Evolutionary conservation across 2,113 vertebrate species (phyloP).

Genomic region (Sylvilagus bachmani): DNA sequence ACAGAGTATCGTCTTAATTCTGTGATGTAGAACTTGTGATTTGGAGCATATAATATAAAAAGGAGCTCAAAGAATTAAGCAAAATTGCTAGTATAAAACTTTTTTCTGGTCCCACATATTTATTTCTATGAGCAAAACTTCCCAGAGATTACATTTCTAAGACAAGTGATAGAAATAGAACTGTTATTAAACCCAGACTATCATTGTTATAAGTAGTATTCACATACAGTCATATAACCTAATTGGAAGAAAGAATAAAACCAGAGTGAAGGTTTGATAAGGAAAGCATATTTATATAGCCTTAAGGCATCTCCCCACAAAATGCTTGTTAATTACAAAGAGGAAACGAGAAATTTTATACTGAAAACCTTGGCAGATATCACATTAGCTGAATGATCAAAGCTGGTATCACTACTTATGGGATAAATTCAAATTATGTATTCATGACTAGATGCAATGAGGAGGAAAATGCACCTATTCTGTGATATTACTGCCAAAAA

Average conservation of each 20-base stretch:
- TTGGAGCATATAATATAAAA: neutral
- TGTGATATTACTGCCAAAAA: neutral
- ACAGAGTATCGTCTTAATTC: neutral
- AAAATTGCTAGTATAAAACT: neutral
- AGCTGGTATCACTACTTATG: neutral
- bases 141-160: constrained; percentile 12
- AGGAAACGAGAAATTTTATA: neutral
- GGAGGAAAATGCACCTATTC: neutral
- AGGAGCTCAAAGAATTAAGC: neutral
- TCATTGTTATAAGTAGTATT: neutral
- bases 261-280: neutral
- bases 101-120: neutral
- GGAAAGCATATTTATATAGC: neutral
- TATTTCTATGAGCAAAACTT: constrained; percentile 7
- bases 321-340: constrained; percentile 1
- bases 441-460: neutral
- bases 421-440: neutral
- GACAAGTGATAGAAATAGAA: neutral
- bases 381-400: neutral
- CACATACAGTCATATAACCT: neutral
- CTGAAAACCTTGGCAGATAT: neutral
- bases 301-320: neutral
- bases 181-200: neutral
- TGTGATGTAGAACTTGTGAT: neutral
- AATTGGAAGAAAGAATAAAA: neutral